Conservation (phyloP, 2,113 vertebrate genomes). For the Asarcornis scutulata region DNA sequence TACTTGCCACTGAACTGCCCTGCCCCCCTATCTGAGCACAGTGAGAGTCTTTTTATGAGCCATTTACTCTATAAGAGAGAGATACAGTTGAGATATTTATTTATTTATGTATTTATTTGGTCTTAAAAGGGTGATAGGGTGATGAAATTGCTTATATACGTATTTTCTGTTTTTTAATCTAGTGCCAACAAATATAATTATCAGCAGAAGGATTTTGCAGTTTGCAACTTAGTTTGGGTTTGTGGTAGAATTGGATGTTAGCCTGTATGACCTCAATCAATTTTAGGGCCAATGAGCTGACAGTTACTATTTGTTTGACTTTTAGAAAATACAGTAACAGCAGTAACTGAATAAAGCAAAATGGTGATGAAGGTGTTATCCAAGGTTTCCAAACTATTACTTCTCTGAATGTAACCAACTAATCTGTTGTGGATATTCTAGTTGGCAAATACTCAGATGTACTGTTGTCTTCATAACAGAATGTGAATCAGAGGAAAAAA, state of each 20-base stretch:
- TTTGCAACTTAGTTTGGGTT: not conserved
- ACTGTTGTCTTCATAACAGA: not conserved
- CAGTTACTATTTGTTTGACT: not conserved
- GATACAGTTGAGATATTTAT: not conserved
- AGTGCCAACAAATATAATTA: not conserved
- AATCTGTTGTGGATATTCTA: no score
- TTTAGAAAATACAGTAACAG: not conserved
- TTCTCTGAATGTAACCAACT: no score
- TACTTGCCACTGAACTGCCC: no score
- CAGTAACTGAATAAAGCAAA: not conserved
- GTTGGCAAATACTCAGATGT: not conserved
- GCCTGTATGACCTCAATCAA: fast-evolving
- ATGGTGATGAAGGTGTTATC: not conserved
- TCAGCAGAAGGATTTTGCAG: not conserved
- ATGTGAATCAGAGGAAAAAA: not conserved
- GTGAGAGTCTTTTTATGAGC: not conserved
- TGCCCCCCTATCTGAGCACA: no score
- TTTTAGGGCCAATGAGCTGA: not conserved
- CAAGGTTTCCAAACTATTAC: not conserved
- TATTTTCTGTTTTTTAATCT: not conserved
- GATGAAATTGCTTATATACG: not conserved
- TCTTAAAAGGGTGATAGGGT: not conserved
- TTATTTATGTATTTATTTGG: no score
- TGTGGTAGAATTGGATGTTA: not conserved
- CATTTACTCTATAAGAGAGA: not conserved